Evolutionary conservation across 1,140 invertebrate genomes (phyloP), one percentile per base, ranked within the genome.

Genomic region (fruit fly (Drosophila melanogaster)): DNA sequence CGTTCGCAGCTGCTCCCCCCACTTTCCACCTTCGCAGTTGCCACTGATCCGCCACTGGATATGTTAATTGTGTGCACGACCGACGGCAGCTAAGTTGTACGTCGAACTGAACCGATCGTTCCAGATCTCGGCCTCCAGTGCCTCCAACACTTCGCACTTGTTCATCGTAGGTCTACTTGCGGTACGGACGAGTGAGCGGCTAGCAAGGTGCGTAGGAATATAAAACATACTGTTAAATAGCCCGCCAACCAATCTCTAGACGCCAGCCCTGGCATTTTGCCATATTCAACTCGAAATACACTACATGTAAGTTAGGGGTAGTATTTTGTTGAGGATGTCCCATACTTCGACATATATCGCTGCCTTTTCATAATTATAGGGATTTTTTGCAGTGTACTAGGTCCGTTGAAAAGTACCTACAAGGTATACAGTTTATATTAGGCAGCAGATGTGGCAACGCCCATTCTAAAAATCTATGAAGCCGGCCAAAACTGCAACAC

Each of bases 81-180:
- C 84, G 60, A 65, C 43, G 65, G 58, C 85, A 53, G 53, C 61
- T 58, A 80, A 67, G 57, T 78, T 78, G 61, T 70, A 84, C 72
- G 64, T 54, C 60, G 50, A 84, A 89, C 79, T 89, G 53, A 80
- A 84, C 73, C 80, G 84, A 43, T 47, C 38, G 54, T 33, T 35
- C 56, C 26, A 46, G 26, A 41, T 41, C 40, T 75, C 60, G 30
- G 40, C 57, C 17, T 51, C n/a, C 61, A 35, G 41, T 15, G 14
- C 38, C n/a, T n/a, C n/a, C 55, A 46, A 26, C 54, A 43, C 53
- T 58, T 47, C 59, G n/a, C 44, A 49, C 15, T 19, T 51, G n/a
- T 33, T 22, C 47, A 50, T 50, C 33, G 47, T 26, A 30, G 10
- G 30, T 30, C 8, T 8, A 33, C 15, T 51, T 10, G 8, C 30